Base-by-base conservation (phyloP, 2,113 vertebrate species). In the Pseudorasbora parva region DNA sequence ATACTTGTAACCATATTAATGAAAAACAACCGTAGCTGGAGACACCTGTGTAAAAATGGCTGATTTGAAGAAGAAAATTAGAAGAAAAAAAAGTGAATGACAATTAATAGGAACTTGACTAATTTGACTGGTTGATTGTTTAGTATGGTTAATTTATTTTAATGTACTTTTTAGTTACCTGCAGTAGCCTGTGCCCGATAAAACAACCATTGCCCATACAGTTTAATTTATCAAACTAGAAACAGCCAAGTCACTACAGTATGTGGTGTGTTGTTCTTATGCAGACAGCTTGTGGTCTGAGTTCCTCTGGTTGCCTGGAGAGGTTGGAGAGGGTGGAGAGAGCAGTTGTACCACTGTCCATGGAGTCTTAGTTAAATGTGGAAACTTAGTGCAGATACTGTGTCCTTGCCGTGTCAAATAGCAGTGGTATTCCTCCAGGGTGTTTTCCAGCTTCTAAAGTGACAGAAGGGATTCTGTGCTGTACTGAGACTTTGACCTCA, bases 381-480 rank as follows among this genome's bases (percentile, higher is more conserved):
- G 82, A 33, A 83, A 5, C 87, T 85, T 91, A 75, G 33, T 27
- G 15, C 71, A 81, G 71, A 86, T 81, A 56, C 21, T 7, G 1
- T 54, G 30, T 75, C 60, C 66, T 79, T 56, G 68, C 5, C 5
- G 21, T 57, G 60, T 84, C 86, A 51, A 25, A 82, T 81, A 72
- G 17, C 78, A 19, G 43, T 4, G 27, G 69, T 33, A 21, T 15
- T 81, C 82, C 19, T 79, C 71, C 62, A 30, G 59, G 62, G 86
- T 84, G 82, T 81, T 81, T 81, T 81, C 82, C 72, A 41, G 54
- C 54, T 21, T 45, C 72, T 82, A 43, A 83, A 77, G 66, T 81
- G 54, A 54, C 77, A 77, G 14, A 0, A 25, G 76, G 56, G 69
- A 59, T 84, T 25, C 15, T 76, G 51, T 30, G 51, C 23, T 47